phyloP scores from a whole-genome alignment of 2,113 vertebrate species.

The Apodemus sylvaticus region DNA sequence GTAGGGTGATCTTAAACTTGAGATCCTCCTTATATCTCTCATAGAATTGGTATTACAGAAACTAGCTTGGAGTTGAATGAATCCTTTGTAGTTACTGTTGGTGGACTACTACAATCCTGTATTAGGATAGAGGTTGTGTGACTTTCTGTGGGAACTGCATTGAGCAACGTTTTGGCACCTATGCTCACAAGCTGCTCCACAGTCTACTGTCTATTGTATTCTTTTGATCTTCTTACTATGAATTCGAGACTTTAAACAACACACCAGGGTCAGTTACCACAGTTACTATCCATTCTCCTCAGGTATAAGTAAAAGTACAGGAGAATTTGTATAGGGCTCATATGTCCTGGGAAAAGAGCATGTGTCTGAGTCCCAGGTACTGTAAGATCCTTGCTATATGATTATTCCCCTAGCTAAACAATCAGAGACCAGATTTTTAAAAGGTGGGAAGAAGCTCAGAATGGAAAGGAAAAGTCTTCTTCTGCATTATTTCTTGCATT shows the following conservation, averaged over 20 bases:
- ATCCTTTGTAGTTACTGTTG: not conserved
- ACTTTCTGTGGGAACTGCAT: not conserved
- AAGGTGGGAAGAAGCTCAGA: not conserved
- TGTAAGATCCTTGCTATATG: not conserved
- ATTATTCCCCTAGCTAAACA: not conserved
- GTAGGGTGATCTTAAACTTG: not conserved
- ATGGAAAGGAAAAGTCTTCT: not conserved
- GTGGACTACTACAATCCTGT: not conserved
- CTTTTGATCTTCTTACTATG: no score
- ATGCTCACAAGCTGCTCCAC: accelerated
- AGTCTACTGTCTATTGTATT: not conserved
- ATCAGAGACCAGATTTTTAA: not conserved
- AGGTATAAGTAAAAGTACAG: accelerated
- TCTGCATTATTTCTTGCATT: not conserved
- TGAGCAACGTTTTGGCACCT: not conserved
- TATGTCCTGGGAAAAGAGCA: accelerated
- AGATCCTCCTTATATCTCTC: no score
- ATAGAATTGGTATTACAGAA: no score
- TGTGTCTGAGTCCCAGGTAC: accelerated
- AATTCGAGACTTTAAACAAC: no score
- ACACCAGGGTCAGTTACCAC: accelerated
- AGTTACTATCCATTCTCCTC: no score
- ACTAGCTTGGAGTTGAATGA: not conserved
- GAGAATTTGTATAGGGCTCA: not conserved
- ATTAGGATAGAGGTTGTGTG: not conserved